Evolutionary conservation across 2,888 invertebrate genomes (phyloP), one percentile per base, ranked within the genome.

Genomic region (Zaprionus bogoriensis): DNA sequence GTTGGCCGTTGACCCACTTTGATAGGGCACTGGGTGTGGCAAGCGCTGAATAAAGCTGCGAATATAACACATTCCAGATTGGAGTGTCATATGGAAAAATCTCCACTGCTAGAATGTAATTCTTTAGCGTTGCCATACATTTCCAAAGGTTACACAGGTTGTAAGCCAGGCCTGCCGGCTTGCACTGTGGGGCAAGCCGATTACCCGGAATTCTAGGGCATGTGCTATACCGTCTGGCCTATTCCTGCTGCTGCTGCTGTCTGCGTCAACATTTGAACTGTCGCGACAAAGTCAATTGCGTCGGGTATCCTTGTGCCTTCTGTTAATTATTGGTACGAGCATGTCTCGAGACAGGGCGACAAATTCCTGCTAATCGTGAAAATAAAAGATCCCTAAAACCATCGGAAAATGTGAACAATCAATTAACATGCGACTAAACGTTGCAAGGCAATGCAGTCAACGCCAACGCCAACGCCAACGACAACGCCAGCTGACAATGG

Each of bases 201-300:
- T 74, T 77, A 80, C 62, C 66, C 30, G 71, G 77, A 77, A 42
- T n/a, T 63, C 27, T 20, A 10, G 10, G 22, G 27, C 30, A 42
- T 51, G 48, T 32, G 39, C 30, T 32, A 39, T 51, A 72, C 59
- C 61, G 54, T 50, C 52, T 62, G 69, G 64, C 71, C 36, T 63
- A 22, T 39, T 39, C 72, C 19, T 28, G 9, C n/a, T 10, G 4
- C 9, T 17, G 7, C 32, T 36, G 32, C 32, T 17, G 32, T 36
- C 32, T 51, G 63, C 3, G 20, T 54, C 62, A 82, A 79, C 78
- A 79, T 68, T 36, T 74, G 74, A 59, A 65, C 73, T 58, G 74
- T 74, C 83, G 80, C 80, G 80, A 79, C 80, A 82, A 79, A 79
- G 77, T 67, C 80, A 77, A 80, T 82, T 74, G 79, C 67, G 48